A percentile compares a stretch with the other conserved stretches of the same genome.
phyloP scores from a whole-genome alignment of 92 coral and sea anemone genomes.

The Phenganax stokvisi region DNA sequence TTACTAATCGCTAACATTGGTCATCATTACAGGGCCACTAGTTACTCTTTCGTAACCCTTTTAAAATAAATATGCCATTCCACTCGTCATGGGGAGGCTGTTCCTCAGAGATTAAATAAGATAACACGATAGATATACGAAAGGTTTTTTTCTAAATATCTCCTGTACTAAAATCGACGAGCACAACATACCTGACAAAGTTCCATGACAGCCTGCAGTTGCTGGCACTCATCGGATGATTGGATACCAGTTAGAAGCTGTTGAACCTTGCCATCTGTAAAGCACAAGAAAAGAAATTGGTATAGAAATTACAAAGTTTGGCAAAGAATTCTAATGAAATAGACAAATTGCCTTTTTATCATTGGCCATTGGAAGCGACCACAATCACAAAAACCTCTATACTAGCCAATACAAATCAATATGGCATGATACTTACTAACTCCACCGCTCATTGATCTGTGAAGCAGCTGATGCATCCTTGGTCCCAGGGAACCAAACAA shows the following conservation, averaged over 20 bases:
- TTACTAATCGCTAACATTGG: no score
- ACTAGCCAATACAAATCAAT: neutral
- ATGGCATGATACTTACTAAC: slow-evolving; percentile 55
- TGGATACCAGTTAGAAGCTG: slow-evolving; percentile 83
- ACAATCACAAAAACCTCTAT: neutral
- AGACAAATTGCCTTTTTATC: no score
- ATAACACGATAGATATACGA: no score
- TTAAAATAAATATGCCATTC: no score
- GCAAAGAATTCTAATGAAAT: no score
- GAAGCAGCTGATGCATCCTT: slow-evolving; percentile 93
- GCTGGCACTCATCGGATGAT: slow-evolving; percentile 94
- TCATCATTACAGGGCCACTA: no score
- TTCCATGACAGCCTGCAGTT: slow-evolving; percentile 95
- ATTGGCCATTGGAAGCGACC: neutral
- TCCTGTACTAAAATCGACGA: neutral
- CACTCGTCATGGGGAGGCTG: no score
- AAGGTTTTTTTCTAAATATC: no score
- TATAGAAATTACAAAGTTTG: neutral
- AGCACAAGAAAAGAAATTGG: neutral
- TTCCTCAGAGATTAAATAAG: no score
- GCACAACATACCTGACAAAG: slow-evolving; percentile 75
- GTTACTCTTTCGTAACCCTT: no score
- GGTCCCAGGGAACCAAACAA: slow-evolving; percentile 95
- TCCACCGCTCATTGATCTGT: slow-evolving; percentile 85
- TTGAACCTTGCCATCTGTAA: slow-evolving; percentile 81